Evolutionary conservation across 2,888 invertebrate species (phyloP).

Genomic region (Chalcosyrphus nemorum): DNA sequence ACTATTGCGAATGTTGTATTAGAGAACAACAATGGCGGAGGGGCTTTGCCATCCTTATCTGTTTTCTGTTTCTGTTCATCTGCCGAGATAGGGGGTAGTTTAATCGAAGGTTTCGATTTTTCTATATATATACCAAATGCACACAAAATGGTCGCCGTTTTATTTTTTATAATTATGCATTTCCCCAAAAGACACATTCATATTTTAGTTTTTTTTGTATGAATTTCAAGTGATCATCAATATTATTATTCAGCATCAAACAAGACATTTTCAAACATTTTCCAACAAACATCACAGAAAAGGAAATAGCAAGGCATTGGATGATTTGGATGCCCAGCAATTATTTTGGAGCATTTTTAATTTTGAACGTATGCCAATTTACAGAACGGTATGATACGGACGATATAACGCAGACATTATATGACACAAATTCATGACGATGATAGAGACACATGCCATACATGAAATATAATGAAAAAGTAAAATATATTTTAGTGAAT

Average conservation of each 20-base stretch:
- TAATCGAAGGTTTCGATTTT: constrained; percentile 81
- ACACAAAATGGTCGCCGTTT: constrained; percentile 67
- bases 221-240: constrained; percentile 21
- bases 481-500: too few relatives aligned
- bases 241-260: constrained; percentile 21
- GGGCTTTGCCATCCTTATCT: constrained; percentile 75
- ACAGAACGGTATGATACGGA: constrained; percentile 22
- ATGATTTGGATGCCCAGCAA: not conserved
- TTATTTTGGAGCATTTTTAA: constrained; percentile 46
- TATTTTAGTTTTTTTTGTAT: constrained; percentile 12
- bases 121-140: constrained; percentile 76
- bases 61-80: constrained; percentile 78
- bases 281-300: constrained; percentile 23
- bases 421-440: constrained; percentile 59
- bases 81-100: constrained; percentile 82
- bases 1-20: constrained; percentile 95
- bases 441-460: constrained; percentile 63
- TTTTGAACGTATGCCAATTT: constrained; percentile 42
- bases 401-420: constrained; percentile 50
- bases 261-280: constrained; percentile 11
- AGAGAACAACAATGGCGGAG: constrained; percentile 88
- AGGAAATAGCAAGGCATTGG: not conserved
- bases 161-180: constrained; percentile 42
- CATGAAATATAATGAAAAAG: constrained; percentile 63
- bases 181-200: constrained; percentile 54